Percentiles rank a stretch among this genome's conserved stretches.
Evolutionary conservation across 1,140 invertebrate genomes (phyloP).

Genomic region (Hesperophylax magnus): DNA sequence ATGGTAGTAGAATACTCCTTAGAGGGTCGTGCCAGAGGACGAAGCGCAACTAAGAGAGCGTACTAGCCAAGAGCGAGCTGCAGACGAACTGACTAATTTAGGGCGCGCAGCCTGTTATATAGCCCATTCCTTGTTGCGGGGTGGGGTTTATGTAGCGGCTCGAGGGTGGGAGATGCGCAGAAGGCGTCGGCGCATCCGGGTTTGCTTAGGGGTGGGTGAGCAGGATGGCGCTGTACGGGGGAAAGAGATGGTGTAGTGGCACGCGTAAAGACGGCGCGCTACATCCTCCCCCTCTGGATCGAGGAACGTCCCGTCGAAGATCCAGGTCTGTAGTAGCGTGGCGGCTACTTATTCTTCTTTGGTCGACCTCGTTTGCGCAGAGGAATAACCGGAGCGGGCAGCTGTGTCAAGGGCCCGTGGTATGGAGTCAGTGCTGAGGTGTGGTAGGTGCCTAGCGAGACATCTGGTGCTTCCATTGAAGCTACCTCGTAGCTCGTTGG

Average conservation of each 20-base stretch:
- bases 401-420: neutral
- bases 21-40: too few species aligned
- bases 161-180: too few species aligned
- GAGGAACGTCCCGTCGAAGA: slow-evolving; percentile 20
- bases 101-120: neutral
- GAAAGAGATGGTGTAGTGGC: neutral
- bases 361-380: slow-evolving; percentile 13
- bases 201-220: neutral
- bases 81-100: neutral
- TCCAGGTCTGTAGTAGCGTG: neutral
- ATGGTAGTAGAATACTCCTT: too few species aligned
- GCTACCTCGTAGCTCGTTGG: slow-evolving; percentile 16
- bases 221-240: neutral
- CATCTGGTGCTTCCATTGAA: neutral
- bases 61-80: too few species aligned
- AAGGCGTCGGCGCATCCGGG: neutral
- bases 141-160: too few species aligned
- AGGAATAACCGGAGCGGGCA: neutral
- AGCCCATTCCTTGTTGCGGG: neutral
- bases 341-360: neutral
- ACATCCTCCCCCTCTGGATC: slow-evolving; percentile 27
- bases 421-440: too few species aligned
- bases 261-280: neutral
- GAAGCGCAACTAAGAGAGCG: too few species aligned
- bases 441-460: neutral